Evolutionary conservation across 2,797 vertebrate species (phyloP).

Genomic region (Rhynchonycteris naso): DNA sequence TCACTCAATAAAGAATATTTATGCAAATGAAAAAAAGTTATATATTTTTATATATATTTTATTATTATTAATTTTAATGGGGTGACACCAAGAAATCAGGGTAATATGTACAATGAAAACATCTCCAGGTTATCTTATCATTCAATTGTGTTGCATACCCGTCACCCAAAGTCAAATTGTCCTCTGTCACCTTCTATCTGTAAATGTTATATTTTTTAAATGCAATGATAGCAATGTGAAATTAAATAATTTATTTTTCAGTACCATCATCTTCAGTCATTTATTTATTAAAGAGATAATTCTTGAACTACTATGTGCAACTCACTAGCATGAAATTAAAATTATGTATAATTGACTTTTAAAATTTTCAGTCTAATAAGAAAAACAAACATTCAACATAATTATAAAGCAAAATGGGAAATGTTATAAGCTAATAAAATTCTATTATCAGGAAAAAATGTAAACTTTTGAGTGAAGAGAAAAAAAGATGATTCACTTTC

Average conservation of each 20-base stretch:
- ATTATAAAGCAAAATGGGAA: background rate
- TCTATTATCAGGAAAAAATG: background rate
- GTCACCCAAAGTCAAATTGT: no score
- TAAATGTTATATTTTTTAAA: background rate
- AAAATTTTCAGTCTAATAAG: background rate
- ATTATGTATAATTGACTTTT: background rate
- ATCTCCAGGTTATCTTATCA: no score
- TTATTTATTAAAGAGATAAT: slow-evolving; percentile 30
- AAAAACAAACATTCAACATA: background rate
- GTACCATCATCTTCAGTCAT: background rate
- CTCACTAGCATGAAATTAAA: background rate
- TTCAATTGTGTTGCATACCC: no score
- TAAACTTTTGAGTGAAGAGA: background rate
- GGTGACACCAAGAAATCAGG: no score
- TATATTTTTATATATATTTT: no score
- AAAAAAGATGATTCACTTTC: background rate
- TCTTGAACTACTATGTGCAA: background rate
- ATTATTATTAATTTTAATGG: no score
- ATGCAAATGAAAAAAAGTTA: slow-evolving; percentile 34
- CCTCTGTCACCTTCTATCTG: no score
- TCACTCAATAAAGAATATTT: slow-evolving; percentile 18
- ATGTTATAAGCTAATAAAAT: background rate
- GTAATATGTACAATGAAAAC: no score
- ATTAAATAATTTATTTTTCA: background rate
- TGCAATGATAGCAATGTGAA: background rate